Base-by-base conservation (phyloP, 2,888 invertebrate species). In the Aporophyla nigra region DNA sequence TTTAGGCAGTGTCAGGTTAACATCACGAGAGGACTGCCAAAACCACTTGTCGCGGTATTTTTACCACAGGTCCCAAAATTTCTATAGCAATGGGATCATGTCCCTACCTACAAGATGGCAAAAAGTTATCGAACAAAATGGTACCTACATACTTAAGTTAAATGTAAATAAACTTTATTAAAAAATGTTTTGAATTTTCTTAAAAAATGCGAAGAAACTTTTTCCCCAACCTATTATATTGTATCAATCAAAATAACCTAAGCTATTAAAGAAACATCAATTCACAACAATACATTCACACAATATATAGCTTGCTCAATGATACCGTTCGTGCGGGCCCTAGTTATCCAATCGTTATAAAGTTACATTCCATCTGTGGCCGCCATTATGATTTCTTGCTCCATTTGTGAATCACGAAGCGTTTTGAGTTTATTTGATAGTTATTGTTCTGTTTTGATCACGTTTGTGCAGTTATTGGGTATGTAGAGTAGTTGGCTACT, bases 301-400 rank as follows among this genome's bases (percentile, higher is more conserved):
- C 14, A 63, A 68, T 16, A 62, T 33, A 68, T 43, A 51, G 33
- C 49, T 78, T 83, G 33, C 79, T 27, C 61, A 84, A 74, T 66
- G 40, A 19, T 53, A 51, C 4, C n/a, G 33, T 59, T 84, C 84
- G 81, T 79, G 73, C 72, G 24, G 16, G 61, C 59, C 58, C 74
- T 43, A 54, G 58, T 75, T 71, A 84, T 69, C 51, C 75, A 76
- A 84, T 82, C 71, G 78, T 63, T 72, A 46, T 74, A 69, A 62
- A 82, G 58, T 71, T 56, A 77, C 82, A 78, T 78, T 77, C 82
- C 83, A 74, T 74, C 71, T 51, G 54, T 1, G 49, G 40, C 73
- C 9, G 82, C 69, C 80, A 82, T 84, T 85, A 58, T 70, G 82
- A 82, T 85, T 85, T 73, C 82, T 78, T 71, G 86, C 84, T 82